Conservation (phyloP, 2,797 vertebrate genomes). For the Tenualosa ilisha region DNA sequence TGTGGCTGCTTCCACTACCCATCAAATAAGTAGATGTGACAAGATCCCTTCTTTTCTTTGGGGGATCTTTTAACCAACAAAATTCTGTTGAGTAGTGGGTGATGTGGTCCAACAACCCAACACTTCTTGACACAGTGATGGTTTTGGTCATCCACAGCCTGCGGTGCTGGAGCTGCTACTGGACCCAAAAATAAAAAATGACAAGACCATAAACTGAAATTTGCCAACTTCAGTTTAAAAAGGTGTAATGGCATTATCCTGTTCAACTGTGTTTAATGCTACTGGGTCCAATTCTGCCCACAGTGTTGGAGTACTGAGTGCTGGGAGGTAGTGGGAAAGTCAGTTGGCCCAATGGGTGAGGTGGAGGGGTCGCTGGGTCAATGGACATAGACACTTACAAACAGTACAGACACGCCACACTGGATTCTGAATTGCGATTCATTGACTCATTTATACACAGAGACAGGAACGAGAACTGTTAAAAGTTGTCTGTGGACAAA, state of each 20-base stretch:
- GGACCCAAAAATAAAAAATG: not conserved
- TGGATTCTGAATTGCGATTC: not conserved
- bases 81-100: not conserved
- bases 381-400: not conserved
- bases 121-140: slow-evolving; percentile 2
- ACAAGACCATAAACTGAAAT: not conserved
- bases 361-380: not conserved
- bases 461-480: not conserved
- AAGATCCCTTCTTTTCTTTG: not conserved
- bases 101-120: not conserved
- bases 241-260: not conserved
- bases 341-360: not conserved
- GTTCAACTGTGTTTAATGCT: not conserved
- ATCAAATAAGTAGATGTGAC: not conserved
- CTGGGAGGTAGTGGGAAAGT: slow-evolving; percentile 9
- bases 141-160: not conserved
- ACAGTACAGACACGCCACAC: not conserved
- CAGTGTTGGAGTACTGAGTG: not conserved
- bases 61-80: not conserved
- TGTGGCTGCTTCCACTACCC: not conserved
- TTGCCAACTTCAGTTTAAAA: not conserved
- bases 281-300: slow-evolving; percentile 9
- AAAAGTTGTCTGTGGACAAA: not conserved
- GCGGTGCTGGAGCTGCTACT: not conserved
- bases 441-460: not conserved